A percentile compares a stretch with the other conserved stretches of the same genome.
Conservation (phyloP, 2,888 invertebrate species). For the Drosophila setosimentum region DNA sequence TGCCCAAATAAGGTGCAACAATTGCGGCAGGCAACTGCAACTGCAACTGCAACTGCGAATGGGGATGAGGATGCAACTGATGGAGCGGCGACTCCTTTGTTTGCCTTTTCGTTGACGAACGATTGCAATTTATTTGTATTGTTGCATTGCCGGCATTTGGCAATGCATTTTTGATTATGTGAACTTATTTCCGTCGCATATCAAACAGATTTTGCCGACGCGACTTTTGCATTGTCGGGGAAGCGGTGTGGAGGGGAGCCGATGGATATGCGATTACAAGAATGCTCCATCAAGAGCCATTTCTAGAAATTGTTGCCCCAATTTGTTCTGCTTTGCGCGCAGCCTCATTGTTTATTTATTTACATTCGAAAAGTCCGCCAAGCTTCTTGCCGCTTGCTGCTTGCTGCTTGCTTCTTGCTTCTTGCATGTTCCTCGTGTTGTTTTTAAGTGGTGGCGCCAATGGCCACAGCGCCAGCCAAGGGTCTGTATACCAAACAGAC, state of each 20-base stretch:
- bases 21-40: conserved; percentile 50
- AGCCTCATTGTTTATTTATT: conserved; percentile 70
- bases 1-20: conserved; percentile 80
- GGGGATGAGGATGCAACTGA: conserved; percentile 21
- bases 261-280: conserved; percentile 15
- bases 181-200: conserved; percentile 66
- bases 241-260: no score
- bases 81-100: conserved; percentile 65
- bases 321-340: conserved; percentile 50
- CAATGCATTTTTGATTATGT: conserved; percentile 76
- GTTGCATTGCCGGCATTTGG: conserved; percentile 79
- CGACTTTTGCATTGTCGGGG: background rate
- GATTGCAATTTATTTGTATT: conserved; percentile 80
- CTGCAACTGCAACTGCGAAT: conserved; percentile 22
- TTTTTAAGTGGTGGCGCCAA: conserved; percentile 80
- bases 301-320: conserved; percentile 61
- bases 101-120: conserved; percentile 72
- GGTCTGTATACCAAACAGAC: conserved; percentile 26
- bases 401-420: conserved; percentile 45
- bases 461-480: conserved; percentile 64
- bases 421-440: conserved; percentile 72
- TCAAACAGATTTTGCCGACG: conserved; percentile 69
- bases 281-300: conserved; percentile 36
- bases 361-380: conserved; percentile 74
- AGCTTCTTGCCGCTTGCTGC: conserved; percentile 55